Evolutionary conservation across 2,888 invertebrate genomes (phyloP), one percentile per base, ranked within the genome.

Genomic region (Cerceris ruficornis): DNA sequence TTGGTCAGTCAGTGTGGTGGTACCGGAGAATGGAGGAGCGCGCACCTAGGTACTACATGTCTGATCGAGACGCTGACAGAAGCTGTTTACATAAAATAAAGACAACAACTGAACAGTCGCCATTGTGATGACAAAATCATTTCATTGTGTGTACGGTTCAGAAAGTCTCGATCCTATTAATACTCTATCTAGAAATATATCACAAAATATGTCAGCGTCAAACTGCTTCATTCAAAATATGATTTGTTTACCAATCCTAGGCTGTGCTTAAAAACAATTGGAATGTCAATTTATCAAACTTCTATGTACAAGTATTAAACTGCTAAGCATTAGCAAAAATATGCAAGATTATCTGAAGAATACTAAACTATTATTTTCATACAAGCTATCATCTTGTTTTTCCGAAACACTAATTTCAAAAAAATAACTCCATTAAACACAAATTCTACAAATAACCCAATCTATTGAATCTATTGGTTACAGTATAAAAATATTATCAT

Each of bases 1-100:
- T 90, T 88, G 90, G 88, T 89, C 90, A 89, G 90, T 90, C 90
- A 90, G 90, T 90, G 91, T 91, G 89, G 91, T 90, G 89, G 91
- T 90, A 91, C 90, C 87, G 88, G 89, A 90, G 90, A 90, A 90
- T 89, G 91, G 88, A 91, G 89, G 85, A 89, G 90, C 88, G 87
- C 90, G 88, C 91, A 91, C 91, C 90, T 91, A 91, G 91, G 91
- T 91, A 91, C 91, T 91, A 91, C 91, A 90, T 90, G 91, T 90
- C 91, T 91, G 90, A 91, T 91, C 90, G 91, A 90, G 90, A 90
- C 90, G 90, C 88, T 91, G 91, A 91, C 89, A 91, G 91, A 91
- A 89, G 91, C 91, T 91, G 91, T 91, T 91, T 90, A 91, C 91
- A 91, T 89, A 91, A 91, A 91, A 91, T 91, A 91, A 91, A 91